These are phyloP conservation scores for Syrmaticus mikado DNA, from an alignment of 2,113 vertebrate species.

Conservation along the genomic window DNA sequence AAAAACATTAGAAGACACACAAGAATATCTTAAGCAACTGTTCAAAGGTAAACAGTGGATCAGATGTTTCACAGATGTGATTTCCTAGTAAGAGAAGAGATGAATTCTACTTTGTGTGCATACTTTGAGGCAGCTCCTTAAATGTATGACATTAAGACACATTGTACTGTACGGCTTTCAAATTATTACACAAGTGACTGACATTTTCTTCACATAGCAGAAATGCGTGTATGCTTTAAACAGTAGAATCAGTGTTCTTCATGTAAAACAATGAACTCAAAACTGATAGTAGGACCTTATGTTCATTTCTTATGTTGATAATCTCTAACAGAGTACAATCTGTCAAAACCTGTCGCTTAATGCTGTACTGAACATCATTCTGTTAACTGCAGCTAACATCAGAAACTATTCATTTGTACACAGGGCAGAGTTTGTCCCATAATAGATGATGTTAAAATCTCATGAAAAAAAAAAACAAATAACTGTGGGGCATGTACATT, in stretches of 20 bases:
- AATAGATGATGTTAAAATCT: background rate
- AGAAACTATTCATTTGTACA: background rate
- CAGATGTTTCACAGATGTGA: constrained; percentile 4
- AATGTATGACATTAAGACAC: background rate
- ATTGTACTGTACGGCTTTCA: background rate
- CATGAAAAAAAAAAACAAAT: background rate
- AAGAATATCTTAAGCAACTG: background rate
- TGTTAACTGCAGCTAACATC: background rate
- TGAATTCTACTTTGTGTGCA: background rate
- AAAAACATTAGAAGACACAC: background rate
- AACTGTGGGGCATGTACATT: background rate
- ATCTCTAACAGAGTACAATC: background rate
- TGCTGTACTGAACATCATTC: background rate
- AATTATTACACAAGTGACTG: background rate
- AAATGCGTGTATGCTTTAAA: background rate
- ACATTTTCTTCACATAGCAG: background rate
- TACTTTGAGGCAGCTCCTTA: background rate
- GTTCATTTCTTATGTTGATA: background rate
- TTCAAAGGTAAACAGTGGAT: background rate
- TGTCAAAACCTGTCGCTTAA: background rate
- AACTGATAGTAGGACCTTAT: background rate
- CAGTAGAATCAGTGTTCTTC: background rate
- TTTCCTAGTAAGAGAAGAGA: background rate
- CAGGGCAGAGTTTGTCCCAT: background rate
- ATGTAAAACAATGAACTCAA: background rate